Conservation (phyloP, 2,888 invertebrate species). For the Eledone cirrhosa region DNA sequence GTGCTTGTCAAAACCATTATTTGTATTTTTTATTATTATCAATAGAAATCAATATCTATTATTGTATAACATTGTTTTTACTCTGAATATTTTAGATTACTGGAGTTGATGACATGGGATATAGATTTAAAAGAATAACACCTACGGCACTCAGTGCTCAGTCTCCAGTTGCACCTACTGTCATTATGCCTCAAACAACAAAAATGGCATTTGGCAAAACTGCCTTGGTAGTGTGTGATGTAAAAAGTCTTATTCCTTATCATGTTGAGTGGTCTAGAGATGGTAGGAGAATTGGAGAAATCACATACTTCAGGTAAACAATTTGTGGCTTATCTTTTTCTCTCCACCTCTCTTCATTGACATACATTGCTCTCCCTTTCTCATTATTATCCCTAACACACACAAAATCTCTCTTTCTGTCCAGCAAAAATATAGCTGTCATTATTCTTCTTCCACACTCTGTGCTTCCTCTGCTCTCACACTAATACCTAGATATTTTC, state of each 20-base stretch:
- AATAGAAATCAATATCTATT: background rate
- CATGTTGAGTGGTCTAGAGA: constrained; percentile 71
- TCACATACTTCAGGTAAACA: constrained; percentile 65
- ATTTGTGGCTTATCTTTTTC: too few species aligned
- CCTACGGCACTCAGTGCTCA: constrained; percentile 76
- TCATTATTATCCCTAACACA: too few species aligned
- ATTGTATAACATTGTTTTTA: background rate
- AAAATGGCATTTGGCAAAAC: constrained; percentile 68
- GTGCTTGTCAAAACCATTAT: too few species aligned
- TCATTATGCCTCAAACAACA: constrained; percentile 68
- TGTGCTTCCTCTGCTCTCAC: too few species aligned
- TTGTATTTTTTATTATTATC: too few species aligned
- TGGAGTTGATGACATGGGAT: constrained; percentile 74
- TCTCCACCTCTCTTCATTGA: too few species aligned
- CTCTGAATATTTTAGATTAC: constrained; percentile 69
- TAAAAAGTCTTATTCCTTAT: constrained; percentile 75
- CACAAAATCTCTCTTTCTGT: too few species aligned
- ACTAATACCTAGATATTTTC: too few species aligned
- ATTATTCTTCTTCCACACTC: too few species aligned
- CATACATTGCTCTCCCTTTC: too few species aligned
- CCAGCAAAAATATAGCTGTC: too few species aligned
- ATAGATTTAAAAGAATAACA: constrained; percentile 73
- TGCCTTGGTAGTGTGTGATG: constrained; percentile 72
- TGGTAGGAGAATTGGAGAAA: constrained; percentile 60
- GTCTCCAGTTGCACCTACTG: constrained; percentile 71